Evolutionary conservation across 2,888 invertebrate genomes (phyloP), one percentile per base, ranked within the genome.

Genomic region (Scaeva pyrastri): DNA sequence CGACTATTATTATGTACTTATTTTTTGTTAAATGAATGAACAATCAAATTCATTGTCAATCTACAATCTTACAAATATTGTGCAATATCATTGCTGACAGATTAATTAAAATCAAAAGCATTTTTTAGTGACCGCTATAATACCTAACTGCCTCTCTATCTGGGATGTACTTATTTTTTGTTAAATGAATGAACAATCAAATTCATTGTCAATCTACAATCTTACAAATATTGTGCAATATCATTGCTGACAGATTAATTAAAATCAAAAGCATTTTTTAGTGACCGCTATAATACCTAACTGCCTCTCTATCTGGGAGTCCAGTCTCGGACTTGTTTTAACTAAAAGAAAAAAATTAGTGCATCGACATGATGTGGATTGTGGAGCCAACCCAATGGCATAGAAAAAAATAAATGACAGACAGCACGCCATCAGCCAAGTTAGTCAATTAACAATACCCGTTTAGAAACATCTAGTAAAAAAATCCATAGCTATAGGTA

Each of bases 261-360:
- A 26, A 12, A 45, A 45, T 39, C 8, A 2, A 66, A 45, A 64
- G 21, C 4, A 6, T n/a, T 66, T 21, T 39, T 0, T 52, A 39
- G 21, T 68, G n/a, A 66, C 64, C 60, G 41, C 60, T n/a, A 4
- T 71, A 11, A 19, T 19, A 1, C 11, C 12, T 4, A n/a, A n/a
- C n/a, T n/a, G n/a, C n/a, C 5, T 12, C 21, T 19, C 19, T 19
- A 19, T 7, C 31, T 31, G 8, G 26, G 4, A 4, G 7, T 26
- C 6, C 19, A 19, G 11, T 41, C 19, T 56, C 60, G 45, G 62
- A 83, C 82, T 73, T n/a, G 82, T 82, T 82, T 82, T 11, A 41
- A 8, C 26, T 56, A 36, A 68, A 16, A 31, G 21, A 21, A 68
- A 5, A 7, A 60, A 58, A 56, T 56, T 14, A 55, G 70, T 56